These are phyloP conservation scores for Electrona antarctica DNA, from an alignment of 2,113 vertebrate species.

Conservation along the genomic window DNA sequence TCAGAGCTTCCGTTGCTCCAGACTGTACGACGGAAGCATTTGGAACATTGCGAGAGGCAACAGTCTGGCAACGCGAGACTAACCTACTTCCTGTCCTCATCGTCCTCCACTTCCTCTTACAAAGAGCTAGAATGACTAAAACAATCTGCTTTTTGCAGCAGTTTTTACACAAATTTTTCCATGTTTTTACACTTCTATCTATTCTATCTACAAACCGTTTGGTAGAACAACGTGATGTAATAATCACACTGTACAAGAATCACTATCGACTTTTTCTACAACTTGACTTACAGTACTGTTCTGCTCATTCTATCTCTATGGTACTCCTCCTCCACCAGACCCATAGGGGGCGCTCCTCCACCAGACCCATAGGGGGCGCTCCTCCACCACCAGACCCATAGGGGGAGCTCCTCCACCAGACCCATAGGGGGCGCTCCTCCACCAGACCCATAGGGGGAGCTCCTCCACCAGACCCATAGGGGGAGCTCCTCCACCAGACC, in stretches of 20 bases:
- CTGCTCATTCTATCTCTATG: too few relatives aligned
- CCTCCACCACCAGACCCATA: too few relatives aligned
- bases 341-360: too few relatives aligned
- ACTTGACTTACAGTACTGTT: too few relatives aligned
- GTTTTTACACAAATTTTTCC: slow-evolving; percentile 28
- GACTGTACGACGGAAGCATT: too few relatives aligned
- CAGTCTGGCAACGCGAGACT: slow-evolving; percentile 24
- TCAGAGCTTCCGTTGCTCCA: too few relatives aligned
- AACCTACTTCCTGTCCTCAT: slow-evolving; percentile 1
- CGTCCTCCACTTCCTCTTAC: slow-evolving; percentile 29
- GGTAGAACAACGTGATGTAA: slow-evolving; percentile 28
- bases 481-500: slow-evolving; percentile 16
- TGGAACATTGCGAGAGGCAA: too few relatives aligned
- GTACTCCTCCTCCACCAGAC: too few relatives aligned
- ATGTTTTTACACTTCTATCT: slow-evolving; percentile 17
- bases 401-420: slow-evolving; percentile 21
- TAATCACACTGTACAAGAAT: slow-evolving; percentile 14
- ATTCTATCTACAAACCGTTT: background rate
- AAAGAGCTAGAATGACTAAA: slow-evolving; percentile 57
- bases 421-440: slow-evolving; percentile 12
- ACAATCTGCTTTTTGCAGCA: slow-evolving; percentile 20
- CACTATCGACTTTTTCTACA: too few relatives aligned
- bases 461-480: too few relatives aligned
- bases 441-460: too few relatives aligned
- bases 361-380: too few relatives aligned